Conservation (phyloP, 2,888 invertebrate species). For the Stenodera caucasica region DNA sequence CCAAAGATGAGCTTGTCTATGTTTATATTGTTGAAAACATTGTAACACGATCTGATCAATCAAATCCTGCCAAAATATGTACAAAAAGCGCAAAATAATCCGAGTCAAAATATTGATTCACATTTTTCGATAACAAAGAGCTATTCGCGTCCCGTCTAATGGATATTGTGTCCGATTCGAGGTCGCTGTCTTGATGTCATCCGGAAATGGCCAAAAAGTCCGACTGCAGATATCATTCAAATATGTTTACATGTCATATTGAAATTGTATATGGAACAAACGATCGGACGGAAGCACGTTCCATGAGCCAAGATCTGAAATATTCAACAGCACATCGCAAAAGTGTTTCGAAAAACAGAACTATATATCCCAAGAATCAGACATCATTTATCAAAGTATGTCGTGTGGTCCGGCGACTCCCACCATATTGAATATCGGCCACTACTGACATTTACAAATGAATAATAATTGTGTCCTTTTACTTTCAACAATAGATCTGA, state of each 20-base stretch:
- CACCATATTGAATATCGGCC: conserved; percentile 58
- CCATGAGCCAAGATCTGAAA: conserved; percentile 46
- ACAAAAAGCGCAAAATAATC: conserved; percentile 21
- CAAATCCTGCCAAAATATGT: conserved; percentile 17
- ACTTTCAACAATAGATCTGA: conserved; percentile 52
- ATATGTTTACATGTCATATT: conserved; percentile 34
- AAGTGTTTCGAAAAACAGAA: conserved; percentile 51
- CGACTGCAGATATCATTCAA: conserved; percentile 39
- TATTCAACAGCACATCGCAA: conserved; percentile 53
- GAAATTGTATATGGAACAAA: conserved; percentile 36
- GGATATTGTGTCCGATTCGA: too few species aligned
- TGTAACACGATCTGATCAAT: conserved; percentile 20
- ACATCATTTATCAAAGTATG: conserved; percentile 56
- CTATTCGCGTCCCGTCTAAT: too few species aligned
- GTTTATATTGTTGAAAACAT: conserved; percentile 1
- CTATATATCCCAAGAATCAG: conserved; percentile 52
- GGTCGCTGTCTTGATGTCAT: too few species aligned
- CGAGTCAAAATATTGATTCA: conserved; percentile 24
- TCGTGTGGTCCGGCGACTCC: conserved; percentile 57
- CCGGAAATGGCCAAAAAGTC: conserved; percentile 27
- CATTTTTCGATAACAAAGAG: background rate
- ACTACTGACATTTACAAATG: conserved; percentile 58
- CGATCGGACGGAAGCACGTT: conserved; percentile 47
- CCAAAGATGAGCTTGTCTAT: conserved; percentile 13
- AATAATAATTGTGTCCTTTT: conserved; percentile 58